A percentile compares a stretch with the other conserved stretches of the same genome.
Conservation (phyloP, 2,113 vertebrate species). For the Phainopepla nitens region DNA sequence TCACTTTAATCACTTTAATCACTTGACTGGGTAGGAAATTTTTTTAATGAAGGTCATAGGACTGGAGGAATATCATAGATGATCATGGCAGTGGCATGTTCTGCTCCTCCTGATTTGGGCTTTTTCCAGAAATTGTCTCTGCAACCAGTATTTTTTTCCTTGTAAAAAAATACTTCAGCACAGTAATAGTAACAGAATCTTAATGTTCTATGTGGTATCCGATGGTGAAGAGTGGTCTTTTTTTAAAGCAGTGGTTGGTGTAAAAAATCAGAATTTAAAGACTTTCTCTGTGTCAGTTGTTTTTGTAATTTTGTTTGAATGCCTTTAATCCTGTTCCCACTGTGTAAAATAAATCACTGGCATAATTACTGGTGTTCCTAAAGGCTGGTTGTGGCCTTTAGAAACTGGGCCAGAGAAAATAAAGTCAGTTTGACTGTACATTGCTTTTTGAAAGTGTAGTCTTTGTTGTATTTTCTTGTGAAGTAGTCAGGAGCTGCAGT, state of each 20-base stretch:
- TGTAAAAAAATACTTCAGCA: neutral
- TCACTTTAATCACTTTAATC: conserved; percentile 42
- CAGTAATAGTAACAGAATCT: neutral
- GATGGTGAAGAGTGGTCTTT: neutral
- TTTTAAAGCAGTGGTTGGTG: neutral
- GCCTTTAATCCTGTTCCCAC: conserved; percentile 6
- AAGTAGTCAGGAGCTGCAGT: neutral
- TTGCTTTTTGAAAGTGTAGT: neutral
- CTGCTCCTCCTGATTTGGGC: neutral
- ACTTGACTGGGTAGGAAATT: conserved; percentile 8
- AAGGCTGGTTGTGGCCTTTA: neutral
- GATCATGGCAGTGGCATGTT: neutral
- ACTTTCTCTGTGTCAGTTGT: neutral
- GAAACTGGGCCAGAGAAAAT: neutral
- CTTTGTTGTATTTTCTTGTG: neutral
- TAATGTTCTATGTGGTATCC: neutral
- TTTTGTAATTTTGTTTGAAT: neutral
- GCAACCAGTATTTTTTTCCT: neutral
- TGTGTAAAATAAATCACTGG: conserved; percentile 3
- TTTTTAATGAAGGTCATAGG: conserved; percentile 49
- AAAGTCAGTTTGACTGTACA: neutral
- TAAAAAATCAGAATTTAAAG: neutral
- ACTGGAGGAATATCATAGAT: conserved; percentile 6
- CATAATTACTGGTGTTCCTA: neutral
- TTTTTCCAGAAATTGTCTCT: neutral